phyloP scores from a whole-genome alignment of 2,888 invertebrate species.

The Siphonodentalium dalli region DNA sequence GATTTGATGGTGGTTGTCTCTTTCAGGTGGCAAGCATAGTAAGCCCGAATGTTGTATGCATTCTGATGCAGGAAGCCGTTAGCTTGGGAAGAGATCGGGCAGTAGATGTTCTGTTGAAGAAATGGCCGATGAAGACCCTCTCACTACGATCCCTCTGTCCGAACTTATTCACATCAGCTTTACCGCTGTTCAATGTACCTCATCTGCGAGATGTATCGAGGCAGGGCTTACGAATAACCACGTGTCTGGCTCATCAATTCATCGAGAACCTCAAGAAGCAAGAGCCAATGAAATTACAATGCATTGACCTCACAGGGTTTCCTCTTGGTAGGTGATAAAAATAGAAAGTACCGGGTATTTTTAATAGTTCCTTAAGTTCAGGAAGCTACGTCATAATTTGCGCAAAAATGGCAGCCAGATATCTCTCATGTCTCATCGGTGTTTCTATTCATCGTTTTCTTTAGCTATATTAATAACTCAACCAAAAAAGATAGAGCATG shows the following conservation, averaged over 20 bases:
- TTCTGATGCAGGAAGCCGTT: constrained; percentile 52
- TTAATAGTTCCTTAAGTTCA: neutral
- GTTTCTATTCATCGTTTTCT: too few relatives aligned
- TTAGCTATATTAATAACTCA: too few relatives aligned
- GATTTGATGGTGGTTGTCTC: too few relatives aligned
- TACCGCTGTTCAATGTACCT: constrained; percentile 42
- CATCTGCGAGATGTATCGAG: constrained; percentile 45
- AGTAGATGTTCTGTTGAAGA: constrained; percentile 48
- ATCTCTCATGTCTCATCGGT: too few relatives aligned
- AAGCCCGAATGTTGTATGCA: constrained; percentile 21
- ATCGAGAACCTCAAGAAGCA: constrained; percentile 56
- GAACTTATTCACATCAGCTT: constrained; percentile 42
- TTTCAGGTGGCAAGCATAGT: constrained; percentile 19
- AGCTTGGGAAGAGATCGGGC: constrained; percentile 47
- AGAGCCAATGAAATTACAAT: constrained; percentile 45
- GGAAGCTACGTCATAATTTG: too few relatives aligned
- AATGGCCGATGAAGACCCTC: constrained; percentile 52
- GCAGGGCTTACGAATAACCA: constrained; percentile 56
- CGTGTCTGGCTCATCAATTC: constrained; percentile 57
- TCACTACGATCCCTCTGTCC: constrained; percentile 50
- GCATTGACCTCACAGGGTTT: constrained; percentile 57
- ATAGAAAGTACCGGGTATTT: neutral
- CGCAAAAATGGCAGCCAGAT: too few relatives aligned
- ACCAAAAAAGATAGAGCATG: too few relatives aligned
- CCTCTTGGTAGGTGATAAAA: constrained; percentile 58